Percentiles rank a stretch among this genome's conserved stretches.
These are phyloP conservation scores for Enteromius afrohamiltoni DNA, from an alignment of 2,797 vertebrate genomes.

Conservation along the genomic window DNA sequence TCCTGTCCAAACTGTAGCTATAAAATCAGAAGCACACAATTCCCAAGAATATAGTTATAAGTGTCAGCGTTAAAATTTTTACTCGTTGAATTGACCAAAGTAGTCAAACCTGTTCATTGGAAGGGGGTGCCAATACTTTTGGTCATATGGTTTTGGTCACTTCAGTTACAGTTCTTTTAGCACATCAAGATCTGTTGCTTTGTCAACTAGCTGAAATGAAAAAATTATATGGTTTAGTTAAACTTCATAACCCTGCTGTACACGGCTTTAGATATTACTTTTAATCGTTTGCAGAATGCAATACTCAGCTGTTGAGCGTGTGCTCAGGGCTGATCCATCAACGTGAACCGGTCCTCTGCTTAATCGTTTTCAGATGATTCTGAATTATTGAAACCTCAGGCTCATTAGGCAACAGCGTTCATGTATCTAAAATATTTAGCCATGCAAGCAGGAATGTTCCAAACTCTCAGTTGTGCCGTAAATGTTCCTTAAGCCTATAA, in stretches of 20 bases:
- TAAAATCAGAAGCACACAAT: neutral
- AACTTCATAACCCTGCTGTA: neutral
- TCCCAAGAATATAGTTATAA: too few species aligned
- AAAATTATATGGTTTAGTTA: neutral
- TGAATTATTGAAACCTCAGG: constrained; percentile 39
- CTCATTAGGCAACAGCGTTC: constrained; percentile 20
- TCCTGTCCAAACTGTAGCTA: neutral
- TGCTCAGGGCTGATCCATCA: neutral
- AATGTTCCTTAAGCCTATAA: constrained; percentile 14
- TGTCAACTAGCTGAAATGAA: neutral
- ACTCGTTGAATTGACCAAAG: neutral
- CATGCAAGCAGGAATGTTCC: constrained; percentile 7
- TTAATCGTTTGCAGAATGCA: neutral
- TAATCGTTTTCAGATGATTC: constrained; percentile 56
- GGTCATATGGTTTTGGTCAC: neutral
- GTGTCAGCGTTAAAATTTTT: neutral
- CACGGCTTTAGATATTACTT: neutral
- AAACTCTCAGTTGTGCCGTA: constrained; percentile 18
- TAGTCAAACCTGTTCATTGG: neutral
- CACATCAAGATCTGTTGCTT: neutral
- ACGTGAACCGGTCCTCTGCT: neutral
- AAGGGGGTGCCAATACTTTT: neutral
- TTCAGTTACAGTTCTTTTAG: neutral
- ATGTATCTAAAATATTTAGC: constrained; percentile 43
- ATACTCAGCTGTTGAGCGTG: neutral